Base-by-base conservation (phyloP, 2,888 invertebrate genomes). In the Pyralis farinalis region DNA sequence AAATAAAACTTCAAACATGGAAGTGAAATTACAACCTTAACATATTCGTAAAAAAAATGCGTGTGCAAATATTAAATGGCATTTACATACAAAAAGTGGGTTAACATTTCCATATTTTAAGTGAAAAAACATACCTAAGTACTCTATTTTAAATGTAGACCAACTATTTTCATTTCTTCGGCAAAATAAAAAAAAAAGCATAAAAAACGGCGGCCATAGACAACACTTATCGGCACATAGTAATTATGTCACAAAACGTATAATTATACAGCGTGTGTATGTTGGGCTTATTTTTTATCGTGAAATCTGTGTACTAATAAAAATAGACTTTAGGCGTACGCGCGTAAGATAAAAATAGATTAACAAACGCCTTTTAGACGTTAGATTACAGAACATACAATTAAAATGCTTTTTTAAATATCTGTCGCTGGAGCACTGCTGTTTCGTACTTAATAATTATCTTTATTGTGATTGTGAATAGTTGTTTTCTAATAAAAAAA, bases 201-300 rank as follows among this genome's bases (percentile, higher is more conserved):
- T 5, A 25, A 25, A 25, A 25, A 43, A 37, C 37, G 34, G 42
- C 33, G 42, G 42, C 33, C 31, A 34, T 40, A 48, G 45, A 46
- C 43, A 44, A 42, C 43, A 45, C 48, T 41, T 43, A 37, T 42
- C 40, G 42, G 32, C 43, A 51, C 47, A 27, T 47, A 46, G 49
- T 40, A 55, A 55, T 55, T 55, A 55, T 50, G 53, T 53, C 53
- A 53, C 46, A 51, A 45, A 51, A 41, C 55, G 16, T 45, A 42
- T 44, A 53, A 55, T 55, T 55, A 55, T 31, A 42, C 31, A 20
- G 12, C 38, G 44, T 44, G 46, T 46, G 43, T 49, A 37, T 44
- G 41, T 46, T 37, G 35, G 45, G 38, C 42, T 42, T 42, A 44
- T 40, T 48, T 53, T 49, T 53, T 50, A 50, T 49, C 52, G 36